A percentile compares a stretch with the other conserved stretches of the same genome.
Evolutionary conservation across 2,888 invertebrate genomes (phyloP).

Genomic region (Drosophila affinis): DNA sequence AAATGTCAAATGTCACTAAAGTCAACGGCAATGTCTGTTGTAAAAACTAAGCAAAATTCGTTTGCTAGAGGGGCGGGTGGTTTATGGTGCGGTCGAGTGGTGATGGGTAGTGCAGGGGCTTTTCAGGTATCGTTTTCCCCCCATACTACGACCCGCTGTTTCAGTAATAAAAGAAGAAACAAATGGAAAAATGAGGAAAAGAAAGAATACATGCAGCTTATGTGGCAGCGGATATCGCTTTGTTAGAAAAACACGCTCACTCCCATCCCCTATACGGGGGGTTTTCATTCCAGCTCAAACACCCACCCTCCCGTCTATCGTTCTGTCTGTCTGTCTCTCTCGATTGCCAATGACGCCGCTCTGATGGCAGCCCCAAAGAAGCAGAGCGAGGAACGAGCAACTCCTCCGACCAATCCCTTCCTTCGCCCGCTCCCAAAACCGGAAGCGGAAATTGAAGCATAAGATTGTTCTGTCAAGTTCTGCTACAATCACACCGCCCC

Average conservation of each 20-base stretch:
- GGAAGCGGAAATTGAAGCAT: conserved; percentile 78
- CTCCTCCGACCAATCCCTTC: background rate
- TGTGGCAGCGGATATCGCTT: conserved; percentile 47
- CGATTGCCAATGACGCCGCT: conserved; percentile 69
- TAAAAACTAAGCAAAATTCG: conserved; percentile 66
- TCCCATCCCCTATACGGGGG: background rate
- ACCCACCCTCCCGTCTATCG: conserved; percentile 2
- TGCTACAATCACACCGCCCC: conserved; percentile 39
- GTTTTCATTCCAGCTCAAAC: conserved; percentile 1
- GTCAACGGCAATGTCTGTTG: conserved; percentile 64
- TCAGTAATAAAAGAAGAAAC: conserved; percentile 38
- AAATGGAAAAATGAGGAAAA: conserved; percentile 31
- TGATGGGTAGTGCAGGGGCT: background rate
- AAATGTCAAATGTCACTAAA: conserved; percentile 75
- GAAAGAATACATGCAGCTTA: conserved; percentile 45
- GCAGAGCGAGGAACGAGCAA: conserved; percentile 10
- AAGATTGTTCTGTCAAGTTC: conserved; percentile 68
- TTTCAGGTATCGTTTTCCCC: conserved; percentile 11
- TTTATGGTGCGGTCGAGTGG: conserved; percentile 65
- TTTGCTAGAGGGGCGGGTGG: conserved; percentile 18
- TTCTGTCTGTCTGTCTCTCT: conserved; percentile 33
- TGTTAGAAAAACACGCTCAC: conserved; percentile 19
- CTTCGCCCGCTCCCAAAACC: conserved; percentile 31
- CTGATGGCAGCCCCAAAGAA: conserved; percentile 34
- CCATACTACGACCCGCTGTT: background rate